Conservation (phyloP, 2,113 vertebrate genomes). For the Melanerpes aurifrons region DNA sequence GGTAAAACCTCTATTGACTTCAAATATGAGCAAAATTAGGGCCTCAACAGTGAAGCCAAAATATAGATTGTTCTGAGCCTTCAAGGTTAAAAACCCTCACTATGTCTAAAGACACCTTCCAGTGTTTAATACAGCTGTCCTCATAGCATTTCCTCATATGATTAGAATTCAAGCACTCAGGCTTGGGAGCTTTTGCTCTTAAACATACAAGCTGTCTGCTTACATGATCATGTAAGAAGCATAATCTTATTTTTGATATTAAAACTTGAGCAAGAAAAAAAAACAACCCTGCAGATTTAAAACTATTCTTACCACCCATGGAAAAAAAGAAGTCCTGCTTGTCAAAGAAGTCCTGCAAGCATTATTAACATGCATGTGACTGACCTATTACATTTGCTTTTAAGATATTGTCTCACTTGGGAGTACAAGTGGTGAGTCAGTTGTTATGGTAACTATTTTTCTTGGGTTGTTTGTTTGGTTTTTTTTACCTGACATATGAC, state of each 20-base stretch:
- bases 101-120: background rate
- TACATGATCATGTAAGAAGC: background rate
- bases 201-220: background rate
- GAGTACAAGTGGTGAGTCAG: slow-evolving; percentile 39
- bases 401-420: background rate
- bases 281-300: background rate
- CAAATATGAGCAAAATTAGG: background rate
- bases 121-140: background rate
- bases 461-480: background rate
- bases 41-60: background rate
- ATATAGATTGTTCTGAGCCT: background rate
- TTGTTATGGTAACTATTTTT: slow-evolving; percentile 67
- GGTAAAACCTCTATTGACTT: background rate
- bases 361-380: background rate
- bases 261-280: background rate
- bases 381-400: background rate
- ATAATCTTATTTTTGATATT: background rate
- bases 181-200: background rate
- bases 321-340: background rate
- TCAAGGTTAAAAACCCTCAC: background rate
- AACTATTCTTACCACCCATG: background rate
- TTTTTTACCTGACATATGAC: slow-evolving; percentile 41
- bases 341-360: background rate
- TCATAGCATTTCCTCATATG: background rate
- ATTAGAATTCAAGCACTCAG: background rate